phyloP scores from a whole-genome alignment of 2,113 vertebrate genomes.

The Trematomus loennbergii region DNA sequence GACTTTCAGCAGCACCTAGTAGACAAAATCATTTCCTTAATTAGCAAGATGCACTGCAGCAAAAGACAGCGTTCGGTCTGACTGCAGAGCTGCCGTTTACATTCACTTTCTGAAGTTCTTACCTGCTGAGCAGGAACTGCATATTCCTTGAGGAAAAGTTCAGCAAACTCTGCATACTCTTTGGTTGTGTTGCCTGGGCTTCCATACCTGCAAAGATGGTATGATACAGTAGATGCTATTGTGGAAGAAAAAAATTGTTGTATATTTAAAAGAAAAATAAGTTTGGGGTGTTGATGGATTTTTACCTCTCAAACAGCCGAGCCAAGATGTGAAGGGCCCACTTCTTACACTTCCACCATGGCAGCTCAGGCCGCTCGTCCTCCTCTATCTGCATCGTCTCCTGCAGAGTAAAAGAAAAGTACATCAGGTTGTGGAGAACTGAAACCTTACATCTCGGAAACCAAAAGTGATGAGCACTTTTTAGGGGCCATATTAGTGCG shows the following conservation, averaged over 20 bases:
- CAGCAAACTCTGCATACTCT: conserved; percentile 98
- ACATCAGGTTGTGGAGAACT: conserved; percentile 8
- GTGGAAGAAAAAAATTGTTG: no score
- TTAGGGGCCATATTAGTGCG: not conserved
- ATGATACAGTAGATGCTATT: not conserved
- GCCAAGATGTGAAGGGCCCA: conserved; percentile 99
- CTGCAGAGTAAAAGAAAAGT: conserved; percentile 71
- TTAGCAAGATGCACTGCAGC: not conserved
- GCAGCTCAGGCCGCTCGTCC: conserved; percentile 96
- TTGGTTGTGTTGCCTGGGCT: conserved; percentile 99
- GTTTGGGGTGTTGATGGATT: not conserved
- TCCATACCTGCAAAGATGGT: conserved; percentile 87
- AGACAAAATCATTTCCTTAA: conserved; percentile 1
- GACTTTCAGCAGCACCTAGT: conserved; percentile 96
- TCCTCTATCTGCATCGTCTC: conserved; percentile 98
- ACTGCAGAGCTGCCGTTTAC: not conserved
- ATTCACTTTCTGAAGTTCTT: conserved; percentile 15
- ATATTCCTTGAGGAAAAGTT: conserved; percentile 97
- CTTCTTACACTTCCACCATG: conserved; percentile 99
- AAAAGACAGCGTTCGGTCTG: not conserved
- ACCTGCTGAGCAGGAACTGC: conserved; percentile 96
- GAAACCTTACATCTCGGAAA: not conserved
- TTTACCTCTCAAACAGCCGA: conserved; percentile 96
- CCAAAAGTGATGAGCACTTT: not conserved
- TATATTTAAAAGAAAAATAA: not conserved